Base-by-base conservation (phyloP, 2,113 vertebrate species). In the Oncorhynchus kisutch region DNA sequence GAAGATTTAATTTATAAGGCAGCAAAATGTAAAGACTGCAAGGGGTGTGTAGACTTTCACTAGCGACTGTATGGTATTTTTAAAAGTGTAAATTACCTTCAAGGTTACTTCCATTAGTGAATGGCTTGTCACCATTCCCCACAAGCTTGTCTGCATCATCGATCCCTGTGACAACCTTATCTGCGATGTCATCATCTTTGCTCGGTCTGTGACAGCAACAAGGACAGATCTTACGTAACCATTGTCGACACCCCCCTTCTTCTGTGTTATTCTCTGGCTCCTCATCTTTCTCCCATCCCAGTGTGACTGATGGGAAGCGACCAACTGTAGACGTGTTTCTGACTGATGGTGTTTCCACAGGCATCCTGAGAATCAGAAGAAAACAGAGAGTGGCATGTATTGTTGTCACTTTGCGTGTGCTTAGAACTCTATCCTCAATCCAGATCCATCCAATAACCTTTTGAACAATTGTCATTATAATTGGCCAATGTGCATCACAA, bases 181-280 rank as follows among this genome's bases (percentile, higher is more conserved):
- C 89, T 3, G 84, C 87, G 1, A 90, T 3, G 57, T 93, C 92
- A 34, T 82, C 74, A 5, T 85, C 82, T 62, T 39, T 85, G 80
- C 88, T 85, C 6, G 34, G 78, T 69, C 89, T 85, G 39, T 82
- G 24, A 0, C 82, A 88, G 83, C 92, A 94, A 75, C 93, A 93
- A 0, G 90, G 88, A 9, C 88, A 93, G 68, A 84, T 81, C 80
- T 88, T 93, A 71, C 70, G 83, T 51, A 93, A 80, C 91, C 90
- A 93, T 22, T 84, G 64, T 4, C 82, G 76, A 45, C 91, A 92
- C 48, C 68, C 79, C 5, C 90, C 82, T 11, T 87, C 89, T 6
- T 72, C 76, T 4, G 82, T 82, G 0, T 74, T 71, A 0, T 0
- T 14, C 0, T 27, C 75, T 78, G 6, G 81, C 82, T 90, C 82